Conservation (phyloP, 2,113 vertebrate genomes). For the Ammodytes dubius region DNA sequence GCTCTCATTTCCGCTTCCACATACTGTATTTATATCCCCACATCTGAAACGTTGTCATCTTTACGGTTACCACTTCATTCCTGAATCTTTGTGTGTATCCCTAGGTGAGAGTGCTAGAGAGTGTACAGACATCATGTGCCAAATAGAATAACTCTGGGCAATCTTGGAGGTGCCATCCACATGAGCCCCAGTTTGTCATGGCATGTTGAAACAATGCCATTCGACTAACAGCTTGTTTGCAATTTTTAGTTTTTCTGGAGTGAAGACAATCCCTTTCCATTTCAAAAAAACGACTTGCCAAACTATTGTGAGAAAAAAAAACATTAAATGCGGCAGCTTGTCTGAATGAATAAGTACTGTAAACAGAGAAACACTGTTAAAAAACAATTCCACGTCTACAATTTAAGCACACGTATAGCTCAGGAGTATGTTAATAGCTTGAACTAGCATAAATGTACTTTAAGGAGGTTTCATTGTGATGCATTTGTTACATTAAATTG, state of each 20-base stretch:
- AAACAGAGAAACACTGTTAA: neutral
- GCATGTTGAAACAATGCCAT: conserved; percentile 33
- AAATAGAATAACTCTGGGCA: conserved; percentile 12
- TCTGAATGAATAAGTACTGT: conserved; percentile 5
- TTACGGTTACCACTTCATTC: neutral
- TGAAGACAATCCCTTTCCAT: neutral
- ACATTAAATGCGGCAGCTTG: neutral
- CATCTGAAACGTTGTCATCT: neutral
- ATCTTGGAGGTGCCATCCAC: conserved; percentile 11
- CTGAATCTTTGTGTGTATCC: conserved; percentile 8
- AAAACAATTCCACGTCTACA: neutral
- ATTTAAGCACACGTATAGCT: neutral
- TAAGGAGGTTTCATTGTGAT: neutral
- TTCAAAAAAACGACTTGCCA: neutral
- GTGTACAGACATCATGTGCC: neutral
- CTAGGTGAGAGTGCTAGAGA: conserved; percentile 22
- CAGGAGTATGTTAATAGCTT: neutral
- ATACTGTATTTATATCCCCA: neutral
- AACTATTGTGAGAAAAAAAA: conserved; percentile 4
- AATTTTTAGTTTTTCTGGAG: conserved; percentile 24
- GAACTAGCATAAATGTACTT: neutral
- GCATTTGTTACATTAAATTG: neutral
- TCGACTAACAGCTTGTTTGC: conserved; percentile 25
- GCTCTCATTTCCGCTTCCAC: neutral
- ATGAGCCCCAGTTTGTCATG: conserved; percentile 25